phyloP scores from a whole-genome alignment of 1,140 invertebrate species.

The Portunus trituberculatus region DNA sequence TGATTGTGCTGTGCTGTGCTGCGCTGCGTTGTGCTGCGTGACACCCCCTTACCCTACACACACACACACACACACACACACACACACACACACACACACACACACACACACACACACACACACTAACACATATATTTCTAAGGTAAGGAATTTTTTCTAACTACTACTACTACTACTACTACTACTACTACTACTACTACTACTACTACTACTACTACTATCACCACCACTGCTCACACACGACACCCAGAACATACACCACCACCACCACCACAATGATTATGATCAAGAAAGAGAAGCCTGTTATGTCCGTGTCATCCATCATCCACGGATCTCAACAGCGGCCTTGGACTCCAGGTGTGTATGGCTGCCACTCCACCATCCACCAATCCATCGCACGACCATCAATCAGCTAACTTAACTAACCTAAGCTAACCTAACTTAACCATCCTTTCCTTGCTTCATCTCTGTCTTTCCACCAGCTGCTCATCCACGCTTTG shows the following conservation, averaged over 20 bases:
- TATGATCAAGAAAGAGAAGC: conserved; percentile 71
- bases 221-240: too few species aligned
- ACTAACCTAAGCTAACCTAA: too few species aligned
- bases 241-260: background rate
- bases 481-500: background rate
- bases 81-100: conserved; percentile 44
- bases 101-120: conserved; percentile 49
- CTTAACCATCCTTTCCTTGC: background rate
- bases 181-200: background rate
- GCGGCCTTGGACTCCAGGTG: conserved; percentile 63
- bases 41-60: background rate
- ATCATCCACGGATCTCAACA: conserved; percentile 70
- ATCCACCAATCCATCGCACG: background rate
- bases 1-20: too few species aligned
- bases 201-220: background rate
- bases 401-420: background rate
- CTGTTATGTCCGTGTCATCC: conserved; percentile 67
- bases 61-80: too few species aligned
- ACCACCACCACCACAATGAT: conserved; percentile 59
- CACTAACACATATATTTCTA: background rate
- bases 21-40: too few species aligned
- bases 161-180: too few species aligned
- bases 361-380: background rate
- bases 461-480: background rate
- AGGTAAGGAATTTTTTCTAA: background rate